These are phyloP conservation scores for Aphidius gifuensis DNA, from an alignment of 1,140 invertebrate species.

Conservation along the genomic window DNA sequence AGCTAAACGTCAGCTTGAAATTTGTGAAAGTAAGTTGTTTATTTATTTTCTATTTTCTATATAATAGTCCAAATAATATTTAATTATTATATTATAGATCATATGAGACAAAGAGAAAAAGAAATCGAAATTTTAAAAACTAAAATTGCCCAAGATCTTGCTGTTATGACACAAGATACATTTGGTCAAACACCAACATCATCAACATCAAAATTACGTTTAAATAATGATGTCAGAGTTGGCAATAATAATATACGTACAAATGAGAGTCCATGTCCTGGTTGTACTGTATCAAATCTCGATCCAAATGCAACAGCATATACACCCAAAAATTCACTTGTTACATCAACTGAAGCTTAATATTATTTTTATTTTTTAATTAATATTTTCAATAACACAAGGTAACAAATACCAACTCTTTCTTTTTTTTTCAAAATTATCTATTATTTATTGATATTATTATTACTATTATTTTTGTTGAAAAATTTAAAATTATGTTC, in stretches of 20 bases:
- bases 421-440: too few species aligned
- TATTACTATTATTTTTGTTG: too few species aligned
- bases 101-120: conserved; percentile 79
- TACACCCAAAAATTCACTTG: conserved; percentile 72
- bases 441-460: too few species aligned
- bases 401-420: too few species aligned
- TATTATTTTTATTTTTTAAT: neutral
- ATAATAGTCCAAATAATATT: conserved; percentile 27
- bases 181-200: conserved; percentile 54
- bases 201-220: conserved; percentile 61
- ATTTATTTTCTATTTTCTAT: conserved; percentile 59
- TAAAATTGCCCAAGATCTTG: conserved; percentile 87
- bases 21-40: conserved; percentile 64
- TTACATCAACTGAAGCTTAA: conserved; percentile 61
- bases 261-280: conserved; percentile 50
- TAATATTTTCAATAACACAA: too few species aligned
- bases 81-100: conserved; percentile 55
- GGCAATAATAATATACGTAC: conserved; percentile 47
- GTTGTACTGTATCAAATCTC: conserved; percentile 65
- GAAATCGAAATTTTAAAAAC: conserved; percentile 88
- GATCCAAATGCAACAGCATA: conserved; percentile 91
- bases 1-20: conserved; percentile 88
- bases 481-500: too few species aligned
- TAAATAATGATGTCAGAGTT: conserved; percentile 50
- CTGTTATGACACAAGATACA: conserved; percentile 80